Base-by-base conservation (phyloP, 2,113 vertebrate genomes). In the Crotalus helleri region DNA sequence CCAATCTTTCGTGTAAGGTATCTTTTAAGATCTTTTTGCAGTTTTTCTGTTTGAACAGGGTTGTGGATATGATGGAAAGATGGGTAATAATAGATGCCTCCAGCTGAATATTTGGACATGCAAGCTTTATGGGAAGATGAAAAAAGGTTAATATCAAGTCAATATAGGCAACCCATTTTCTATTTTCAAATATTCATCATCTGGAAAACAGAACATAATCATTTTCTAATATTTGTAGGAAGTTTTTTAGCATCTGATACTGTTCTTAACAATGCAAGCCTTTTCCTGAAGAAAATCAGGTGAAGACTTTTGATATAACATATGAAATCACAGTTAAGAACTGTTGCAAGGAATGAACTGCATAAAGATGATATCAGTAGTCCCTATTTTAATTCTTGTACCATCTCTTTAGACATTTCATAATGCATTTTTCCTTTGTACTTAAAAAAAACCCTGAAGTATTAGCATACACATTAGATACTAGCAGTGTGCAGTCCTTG, bases 1-100 rank as follows among this genome's bases (percentile, higher is more conserved):
- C 99, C 99, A 88, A 99, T 99, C 98, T 99, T 99, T 90, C 99
- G 98, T 89, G 98, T 99, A 94, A 99, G 98, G 96, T 99, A 99
- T 59, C 99, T 98, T 95, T 99, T 98, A 2, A 99, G 98, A 94
- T 99, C 99, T 94, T 98, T 98, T 93, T 99, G 98, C 94, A 99
- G 96, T 97, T 99, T 99, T 91, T 99, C 98, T n/a, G 97, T 97
- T 97, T 98, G 99, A 81, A 98, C 95, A 57, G 98, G 97, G 95
- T 98, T 99, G 96, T 99, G 99, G 94, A 96, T 97, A 92, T 93
- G 96, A 96, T 99, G 99, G 96, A 99, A 99, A 94, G 98, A 98
- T 4, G 99, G 99, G 91, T 99, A 99, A 96, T 99, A 99, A 96
- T 99, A 99, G 97, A 99, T 96, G 95, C 98, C 98, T 33, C 99